Evolutionary conservation across 2,113 vertebrate species (phyloP).

Genomic region (Leptobrachium ailaonicum): DNA sequence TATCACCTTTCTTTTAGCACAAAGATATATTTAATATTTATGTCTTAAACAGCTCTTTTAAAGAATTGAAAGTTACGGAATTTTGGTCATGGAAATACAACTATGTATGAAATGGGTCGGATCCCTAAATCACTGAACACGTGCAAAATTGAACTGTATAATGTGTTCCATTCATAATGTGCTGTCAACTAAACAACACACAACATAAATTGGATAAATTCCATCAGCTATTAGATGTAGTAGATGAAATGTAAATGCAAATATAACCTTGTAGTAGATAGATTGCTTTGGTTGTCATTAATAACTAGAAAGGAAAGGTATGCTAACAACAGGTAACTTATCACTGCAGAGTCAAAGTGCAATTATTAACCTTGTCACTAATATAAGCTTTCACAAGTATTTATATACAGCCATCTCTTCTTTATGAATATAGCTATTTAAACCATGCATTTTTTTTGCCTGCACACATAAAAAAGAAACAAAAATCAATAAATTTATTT

Average conservation of each 20-base stretch:
- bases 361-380: background rate
- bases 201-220: conserved; percentile 24
- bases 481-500: too few relatives aligned
- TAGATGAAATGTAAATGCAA: conserved; percentile 27
- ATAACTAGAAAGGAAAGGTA: background rate
- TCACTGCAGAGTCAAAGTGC: background rate
- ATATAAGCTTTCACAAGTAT: background rate
- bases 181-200: conserved; percentile 14
- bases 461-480: background rate
- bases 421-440: background rate
- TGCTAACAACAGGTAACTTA: background rate
- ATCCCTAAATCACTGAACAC: conserved; percentile 10
- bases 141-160: conserved; percentile 13
- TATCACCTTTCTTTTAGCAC: conserved; percentile 10
- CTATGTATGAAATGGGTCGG: conserved; percentile 5
- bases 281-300: conserved; percentile 5
- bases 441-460: background rate
- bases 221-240: conserved; percentile 21
- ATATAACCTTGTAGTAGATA: conserved; percentile 20
- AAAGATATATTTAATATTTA: conserved; percentile 21
- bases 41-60: conserved; percentile 5
- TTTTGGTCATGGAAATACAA: background rate
- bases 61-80: background rate
- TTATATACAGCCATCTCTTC: background rate
- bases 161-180: conserved; percentile 24